phyloP scores from a whole-genome alignment of 1,140 invertebrate species.

The Solenopsis fugax region DNA sequence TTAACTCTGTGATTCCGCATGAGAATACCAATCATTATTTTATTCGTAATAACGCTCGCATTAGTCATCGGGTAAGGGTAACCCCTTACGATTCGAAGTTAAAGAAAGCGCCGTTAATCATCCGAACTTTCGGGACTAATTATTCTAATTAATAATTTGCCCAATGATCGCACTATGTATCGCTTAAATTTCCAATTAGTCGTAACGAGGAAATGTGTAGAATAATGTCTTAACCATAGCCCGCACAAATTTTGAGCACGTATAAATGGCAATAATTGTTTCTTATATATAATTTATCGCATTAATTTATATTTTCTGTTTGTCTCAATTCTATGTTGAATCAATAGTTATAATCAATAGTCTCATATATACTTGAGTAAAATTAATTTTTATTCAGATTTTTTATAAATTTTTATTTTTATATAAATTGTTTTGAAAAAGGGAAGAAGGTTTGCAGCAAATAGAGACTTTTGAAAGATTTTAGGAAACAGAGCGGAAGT shows the following conservation, averaged over 20 bases:
- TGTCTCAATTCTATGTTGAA: background rate
- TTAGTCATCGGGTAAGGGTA: background rate
- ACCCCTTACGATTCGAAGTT: conserved; percentile 10
- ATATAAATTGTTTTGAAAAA: background rate
- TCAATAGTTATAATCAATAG: background rate
- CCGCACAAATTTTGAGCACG: background rate
- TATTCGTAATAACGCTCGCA: background rate
- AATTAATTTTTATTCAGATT: background rate
- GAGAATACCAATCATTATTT: conserved; percentile 21
- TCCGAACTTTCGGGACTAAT: conserved; percentile 49
- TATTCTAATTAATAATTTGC: conserved; percentile 60
- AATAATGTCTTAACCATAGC: background rate
- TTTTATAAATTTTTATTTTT: background rate
- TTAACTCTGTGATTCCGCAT: conserved; percentile 17
- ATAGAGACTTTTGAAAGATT: too few species aligned
- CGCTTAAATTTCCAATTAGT: background rate
- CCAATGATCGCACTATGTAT: background rate
- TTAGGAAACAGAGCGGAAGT: background rate
- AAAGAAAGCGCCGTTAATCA: conserved; percentile 65
- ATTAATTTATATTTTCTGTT: background rate
- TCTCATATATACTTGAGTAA: background rate
- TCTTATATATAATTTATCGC: background rate
- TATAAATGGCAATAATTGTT: background rate
- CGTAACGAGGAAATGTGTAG: background rate
- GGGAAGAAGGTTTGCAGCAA: background rate